Base-by-base conservation (phyloP, 2,888 invertebrate species). In the Eueremaeus valkanovi region DNA sequence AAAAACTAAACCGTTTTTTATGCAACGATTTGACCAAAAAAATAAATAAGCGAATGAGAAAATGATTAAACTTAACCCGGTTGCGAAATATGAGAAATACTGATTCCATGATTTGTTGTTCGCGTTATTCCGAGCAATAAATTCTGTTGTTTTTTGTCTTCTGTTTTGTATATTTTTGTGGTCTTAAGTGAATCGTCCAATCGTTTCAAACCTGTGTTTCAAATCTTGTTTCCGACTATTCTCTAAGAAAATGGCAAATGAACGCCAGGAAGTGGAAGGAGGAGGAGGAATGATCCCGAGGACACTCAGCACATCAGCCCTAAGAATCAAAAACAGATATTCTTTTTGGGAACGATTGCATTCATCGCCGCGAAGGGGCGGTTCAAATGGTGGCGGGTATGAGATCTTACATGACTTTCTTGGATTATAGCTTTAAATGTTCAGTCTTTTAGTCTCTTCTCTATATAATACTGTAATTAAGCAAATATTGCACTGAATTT, bases 231-330 rank as follows among this genome's bases (percentile, higher is more conserved):
- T 36, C 11, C 18, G 36, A 9, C 13, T 66, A 31, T 66, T 66
- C n/a, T 66, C 66, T 11, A 66, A 36, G 36, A 66, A 66, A 33
- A 66, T 66, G 66, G 33, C 36, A 9, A 58, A 31, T 58, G 66
- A 66, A n/a, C 24, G 63, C 40, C 61, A 40, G 18, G 61, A 51
- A 33, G 6, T 33, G 18, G 40, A 36, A 45, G 51, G n/a, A 45
- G 16, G 42, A 18, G 66, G 74, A 36, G 75, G 45, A 31, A 72
- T 29, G 61, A 77, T 83, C 18, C 82, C 82, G 42, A 79, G 90
- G 78, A 90, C 90, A 16, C 87, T 90, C 78, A 91, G 90, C 83
- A 92, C 92, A 78, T 91, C 91, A 80, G 91, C 90, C 51, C 87
- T 93, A 73, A 86, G 91, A 81, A 89, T 91, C 82, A 90, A 90